phyloP scores from a whole-genome alignment of 2,113 vertebrate genomes.

The Rhodinocichla rosea region DNA sequence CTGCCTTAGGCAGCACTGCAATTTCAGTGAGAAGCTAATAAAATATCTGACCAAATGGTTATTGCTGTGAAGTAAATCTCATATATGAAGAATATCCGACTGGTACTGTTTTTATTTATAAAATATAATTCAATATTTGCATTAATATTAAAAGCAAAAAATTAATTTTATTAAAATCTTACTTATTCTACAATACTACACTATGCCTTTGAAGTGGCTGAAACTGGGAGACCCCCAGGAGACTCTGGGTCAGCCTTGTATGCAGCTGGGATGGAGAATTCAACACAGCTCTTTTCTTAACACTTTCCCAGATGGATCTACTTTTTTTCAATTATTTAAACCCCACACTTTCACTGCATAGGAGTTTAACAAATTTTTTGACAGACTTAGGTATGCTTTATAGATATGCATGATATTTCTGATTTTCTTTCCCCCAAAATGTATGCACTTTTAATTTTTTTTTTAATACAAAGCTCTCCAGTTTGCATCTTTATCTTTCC shows the following conservation, averaged over 20 bases:
- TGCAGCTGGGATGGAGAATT: background rate
- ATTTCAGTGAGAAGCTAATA: background rate
- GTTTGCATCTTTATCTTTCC: background rate
- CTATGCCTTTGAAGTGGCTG: background rate
- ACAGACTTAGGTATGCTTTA: background rate
- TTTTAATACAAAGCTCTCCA: background rate
- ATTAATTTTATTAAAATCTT: background rate
- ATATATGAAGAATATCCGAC: background rate
- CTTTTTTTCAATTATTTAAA: background rate
- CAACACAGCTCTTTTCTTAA: background rate
- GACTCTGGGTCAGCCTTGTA: background rate
- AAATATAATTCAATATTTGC: background rate
- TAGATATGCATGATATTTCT: background rate
- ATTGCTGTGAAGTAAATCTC: background rate
- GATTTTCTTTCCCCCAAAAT: background rate
- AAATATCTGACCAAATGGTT: slow-evolving; percentile 1
- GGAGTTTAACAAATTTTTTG: background rate
- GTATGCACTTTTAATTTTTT: background rate
- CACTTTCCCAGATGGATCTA: background rate
- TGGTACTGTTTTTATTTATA: background rate
- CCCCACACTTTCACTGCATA: background rate
- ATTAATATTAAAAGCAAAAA: background rate
- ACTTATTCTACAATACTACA: background rate
- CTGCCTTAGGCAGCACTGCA: background rate
- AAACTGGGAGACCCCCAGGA: background rate